Conservation (phyloP, 2,113 vertebrate species). For the Willisornis vidua region DNA sequence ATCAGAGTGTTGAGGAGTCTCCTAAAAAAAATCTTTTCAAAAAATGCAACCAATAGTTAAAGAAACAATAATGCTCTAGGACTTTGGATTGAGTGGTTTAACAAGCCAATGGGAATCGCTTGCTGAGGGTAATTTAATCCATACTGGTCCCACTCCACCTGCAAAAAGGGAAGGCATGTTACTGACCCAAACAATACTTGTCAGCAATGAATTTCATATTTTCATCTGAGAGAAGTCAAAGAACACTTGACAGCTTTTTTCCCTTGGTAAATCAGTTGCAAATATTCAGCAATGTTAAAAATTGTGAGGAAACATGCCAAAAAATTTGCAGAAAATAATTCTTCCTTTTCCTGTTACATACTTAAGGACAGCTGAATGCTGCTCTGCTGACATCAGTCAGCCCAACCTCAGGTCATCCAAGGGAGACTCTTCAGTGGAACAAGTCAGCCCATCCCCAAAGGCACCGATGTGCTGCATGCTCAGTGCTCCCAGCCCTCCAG, state of each 20-base stretch:
- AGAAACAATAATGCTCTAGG: background rate
- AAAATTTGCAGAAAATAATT: background rate
- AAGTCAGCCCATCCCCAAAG: conserved; percentile 40
- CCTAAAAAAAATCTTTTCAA: background rate
- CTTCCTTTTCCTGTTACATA: background rate
- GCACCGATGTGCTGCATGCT: conserved; percentile 12
- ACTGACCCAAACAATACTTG: background rate
- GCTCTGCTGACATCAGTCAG: background rate
- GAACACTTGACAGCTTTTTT: background rate
- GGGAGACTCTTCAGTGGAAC: conserved; percentile 26
- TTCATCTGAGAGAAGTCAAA: background rate
- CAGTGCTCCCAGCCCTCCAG: background rate
- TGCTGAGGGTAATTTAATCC: background rate
- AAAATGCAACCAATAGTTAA: background rate
- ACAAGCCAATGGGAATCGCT: background rate
- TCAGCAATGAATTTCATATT: background rate
- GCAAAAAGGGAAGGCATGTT: background rate
- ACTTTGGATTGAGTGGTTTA: background rate
- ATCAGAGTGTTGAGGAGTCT: background rate
- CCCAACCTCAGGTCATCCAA: conserved; percentile 15
- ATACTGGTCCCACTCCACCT: background rate
- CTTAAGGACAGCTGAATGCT: background rate
- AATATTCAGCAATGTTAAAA: background rate
- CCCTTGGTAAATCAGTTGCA: background rate
- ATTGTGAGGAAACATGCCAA: background rate